Evolutionary conservation across 92 coral and sea anemone genomes (phyloP).

Genomic region (Ricordea florida): DNA sequence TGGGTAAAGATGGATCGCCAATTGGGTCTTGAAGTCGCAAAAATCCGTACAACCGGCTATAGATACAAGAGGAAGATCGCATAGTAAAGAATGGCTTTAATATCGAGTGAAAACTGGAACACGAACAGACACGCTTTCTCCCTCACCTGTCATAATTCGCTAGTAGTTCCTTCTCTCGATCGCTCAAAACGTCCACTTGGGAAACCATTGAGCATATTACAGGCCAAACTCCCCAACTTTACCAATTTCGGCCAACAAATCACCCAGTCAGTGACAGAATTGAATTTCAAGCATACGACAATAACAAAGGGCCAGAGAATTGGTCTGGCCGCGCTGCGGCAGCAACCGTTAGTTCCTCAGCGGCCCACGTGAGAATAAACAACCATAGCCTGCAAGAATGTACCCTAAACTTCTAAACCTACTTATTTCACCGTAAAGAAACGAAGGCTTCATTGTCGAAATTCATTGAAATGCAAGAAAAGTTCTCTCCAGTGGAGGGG

Average conservation of each 20-base stretch:
- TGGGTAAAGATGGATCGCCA: constrained; percentile 89
- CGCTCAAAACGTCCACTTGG: constrained; percentile 99
- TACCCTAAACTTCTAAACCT: constrained; percentile 40
- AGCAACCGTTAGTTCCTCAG: constrained; percentile 34
- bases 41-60: constrained; percentile 97
- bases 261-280: constrained; percentile 40
- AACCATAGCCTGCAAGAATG: constrained; percentile 52
- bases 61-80: constrained; percentile 37
- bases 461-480: constrained; percentile 82
- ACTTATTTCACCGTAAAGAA: constrained; percentile 39
- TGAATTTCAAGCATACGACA: constrained; percentile 76
- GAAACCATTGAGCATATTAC: constrained; percentile 99
- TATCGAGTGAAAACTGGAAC: not conserved
- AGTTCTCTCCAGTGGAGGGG: constrained; percentile 84
- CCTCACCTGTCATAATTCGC: constrained; percentile 96
- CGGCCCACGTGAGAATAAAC: constrained; percentile 5
- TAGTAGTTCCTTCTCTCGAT: constrained; percentile 97
- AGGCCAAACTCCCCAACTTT: constrained; percentile 75
- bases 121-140: not conserved
- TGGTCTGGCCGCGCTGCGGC: constrained; percentile 27
- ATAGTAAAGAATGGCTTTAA: constrained; percentile 5
- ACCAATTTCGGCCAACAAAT: constrained; percentile 37
- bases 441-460: constrained; percentile 63
- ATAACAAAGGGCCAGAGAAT: constrained; percentile 80
- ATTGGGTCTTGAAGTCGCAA: constrained; percentile 95